A percentile compares a stretch with the other conserved stretches of the same genome.
Evolutionary conservation across 2,888 invertebrate species (phyloP).

Genomic region (Chironomus tentans): DNA sequence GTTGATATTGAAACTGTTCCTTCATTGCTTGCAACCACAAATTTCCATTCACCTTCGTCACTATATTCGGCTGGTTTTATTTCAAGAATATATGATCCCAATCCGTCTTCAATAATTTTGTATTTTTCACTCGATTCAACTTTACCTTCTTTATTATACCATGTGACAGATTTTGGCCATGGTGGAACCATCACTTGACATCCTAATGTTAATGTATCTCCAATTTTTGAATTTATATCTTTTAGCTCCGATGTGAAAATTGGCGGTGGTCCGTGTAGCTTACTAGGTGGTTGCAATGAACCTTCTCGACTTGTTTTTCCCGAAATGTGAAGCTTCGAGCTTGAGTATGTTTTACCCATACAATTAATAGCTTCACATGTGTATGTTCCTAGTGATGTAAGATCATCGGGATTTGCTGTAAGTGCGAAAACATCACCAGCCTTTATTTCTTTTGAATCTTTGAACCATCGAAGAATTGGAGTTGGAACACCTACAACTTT

Average conservation of each 20-base stretch:
- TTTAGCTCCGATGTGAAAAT: constrained; percentile 66
- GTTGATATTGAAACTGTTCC: constrained; percentile 68
- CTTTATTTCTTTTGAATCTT: constrained; percentile 79
- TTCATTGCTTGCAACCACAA: constrained; percentile 68
- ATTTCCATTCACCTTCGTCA: constrained; percentile 86
- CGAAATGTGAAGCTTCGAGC: constrained; percentile 73
- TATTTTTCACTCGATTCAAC: constrained; percentile 63
- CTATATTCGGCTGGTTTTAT: constrained; percentile 64
- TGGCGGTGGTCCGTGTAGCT: constrained; percentile 52
- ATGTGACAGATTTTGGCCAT: constrained; percentile 71
- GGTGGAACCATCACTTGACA: constrained; percentile 78
- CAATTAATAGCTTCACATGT: constrained; percentile 83
- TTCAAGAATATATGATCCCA: constrained; percentile 71
- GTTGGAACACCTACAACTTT: constrained; percentile 83
- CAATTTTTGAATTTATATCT: constrained; percentile 67
- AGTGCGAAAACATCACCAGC: constrained; percentile 84
- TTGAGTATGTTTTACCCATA: constrained; percentile 76
- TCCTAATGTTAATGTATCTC: constrained; percentile 61
- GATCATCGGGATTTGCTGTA: constrained; percentile 74
- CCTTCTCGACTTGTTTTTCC: constrained; percentile 63
- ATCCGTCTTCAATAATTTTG: constrained; percentile 67
- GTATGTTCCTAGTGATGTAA: constrained; percentile 77
- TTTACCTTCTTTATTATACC: constrained; percentile 79
- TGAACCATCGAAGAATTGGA: constrained; percentile 58
- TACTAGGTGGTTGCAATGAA: constrained; percentile 57